These are phyloP conservation scores for Miniopterus natalensis DNA, from an alignment of 2,113 vertebrate genomes.

Conservation along the genomic window DNA sequence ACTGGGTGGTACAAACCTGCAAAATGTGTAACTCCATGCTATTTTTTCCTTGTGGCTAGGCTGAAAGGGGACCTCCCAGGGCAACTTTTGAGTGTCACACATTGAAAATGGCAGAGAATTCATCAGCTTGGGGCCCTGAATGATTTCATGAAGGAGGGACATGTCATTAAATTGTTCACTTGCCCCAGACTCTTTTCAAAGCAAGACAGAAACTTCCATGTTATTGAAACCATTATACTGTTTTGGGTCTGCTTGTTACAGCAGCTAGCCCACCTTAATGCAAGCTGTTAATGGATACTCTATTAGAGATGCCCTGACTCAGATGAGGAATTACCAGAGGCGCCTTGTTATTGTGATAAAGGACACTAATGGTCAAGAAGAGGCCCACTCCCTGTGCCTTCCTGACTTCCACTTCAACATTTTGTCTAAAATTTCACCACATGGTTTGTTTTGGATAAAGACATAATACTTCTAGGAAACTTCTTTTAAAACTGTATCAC, in stretches of 20 bases:
- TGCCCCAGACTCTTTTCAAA: neutral
- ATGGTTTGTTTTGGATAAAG: constrained; percentile 22
- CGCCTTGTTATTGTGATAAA: neutral
- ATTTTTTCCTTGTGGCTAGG: neutral
- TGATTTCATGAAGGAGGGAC: neutral
- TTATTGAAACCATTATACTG: neutral
- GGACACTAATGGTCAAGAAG: neutral
- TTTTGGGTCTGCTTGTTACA: neutral
- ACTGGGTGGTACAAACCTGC: neutral
- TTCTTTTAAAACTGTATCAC: constrained; percentile 9
- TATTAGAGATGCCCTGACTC: neutral
- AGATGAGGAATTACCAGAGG: neutral
- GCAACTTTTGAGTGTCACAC: neutral
- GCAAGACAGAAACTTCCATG: neutral
- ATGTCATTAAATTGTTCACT: neutral
- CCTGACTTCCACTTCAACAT: neutral
- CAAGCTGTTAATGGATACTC: neutral
- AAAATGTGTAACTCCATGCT: neutral
- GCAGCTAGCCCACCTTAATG: neutral
- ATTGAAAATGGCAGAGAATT: neutral
- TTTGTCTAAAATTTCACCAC: constrained; percentile 19
- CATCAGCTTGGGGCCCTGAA: neutral
- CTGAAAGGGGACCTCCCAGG: neutral
- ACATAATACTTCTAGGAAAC: neutral
- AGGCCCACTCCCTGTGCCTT: neutral